phyloP scores from a whole-genome alignment of 1,140 invertebrate genomes.

The Drosophila kurseongensis region DNA sequence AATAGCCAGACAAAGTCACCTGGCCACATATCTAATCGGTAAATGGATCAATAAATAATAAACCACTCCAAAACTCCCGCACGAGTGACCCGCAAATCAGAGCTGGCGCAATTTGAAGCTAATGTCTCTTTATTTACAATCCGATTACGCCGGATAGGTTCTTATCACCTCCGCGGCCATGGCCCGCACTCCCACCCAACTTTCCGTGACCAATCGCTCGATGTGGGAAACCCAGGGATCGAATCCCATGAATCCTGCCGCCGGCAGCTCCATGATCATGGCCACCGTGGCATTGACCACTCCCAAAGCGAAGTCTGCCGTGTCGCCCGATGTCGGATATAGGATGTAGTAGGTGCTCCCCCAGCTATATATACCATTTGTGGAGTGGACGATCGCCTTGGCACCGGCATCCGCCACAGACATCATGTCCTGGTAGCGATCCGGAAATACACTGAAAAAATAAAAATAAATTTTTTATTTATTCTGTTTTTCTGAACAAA shows the following conservation, averaged over 20 bases:
- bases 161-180: slow-evolving; percentile 73
- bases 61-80: slow-evolving; percentile 21
- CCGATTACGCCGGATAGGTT: slow-evolving; percentile 26
- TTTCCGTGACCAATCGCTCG: slow-evolving; percentile 87
- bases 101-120: slow-evolving; percentile 21
- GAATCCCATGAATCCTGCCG: slow-evolving; percentile 87
- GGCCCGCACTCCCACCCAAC: slow-evolving; percentile 88
- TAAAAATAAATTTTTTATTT: too few relatives aligned
- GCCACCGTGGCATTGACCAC: slow-evolving; percentile 87
- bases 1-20: slow-evolving; percentile 32
- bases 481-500: too few relatives aligned
- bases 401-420: slow-evolving; percentile 82
- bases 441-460: slow-evolving; percentile 52
- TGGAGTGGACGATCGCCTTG: slow-evolving; percentile 84
- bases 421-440: slow-evolving; percentile 78
- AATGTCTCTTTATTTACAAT: slow-evolving; percentile 57
- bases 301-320: slow-evolving; percentile 88
- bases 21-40: slow-evolving; percentile 51
- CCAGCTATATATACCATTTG: slow-evolving; percentile 86
- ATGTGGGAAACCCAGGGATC: slow-evolving; percentile 88
- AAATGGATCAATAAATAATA: slow-evolving; percentile 32
- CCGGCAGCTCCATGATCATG: slow-evolving; percentile 89
- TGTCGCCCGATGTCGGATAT: slow-evolving; percentile 85
- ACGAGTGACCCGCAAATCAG: slow-evolving; percentile 35
- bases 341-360: slow-evolving; percentile 87